Evolutionary conservation across 2,113 vertebrate genomes (phyloP), one percentile per base, ranked within the genome.

Genomic region (Nymphicus hollandicus): DNA sequence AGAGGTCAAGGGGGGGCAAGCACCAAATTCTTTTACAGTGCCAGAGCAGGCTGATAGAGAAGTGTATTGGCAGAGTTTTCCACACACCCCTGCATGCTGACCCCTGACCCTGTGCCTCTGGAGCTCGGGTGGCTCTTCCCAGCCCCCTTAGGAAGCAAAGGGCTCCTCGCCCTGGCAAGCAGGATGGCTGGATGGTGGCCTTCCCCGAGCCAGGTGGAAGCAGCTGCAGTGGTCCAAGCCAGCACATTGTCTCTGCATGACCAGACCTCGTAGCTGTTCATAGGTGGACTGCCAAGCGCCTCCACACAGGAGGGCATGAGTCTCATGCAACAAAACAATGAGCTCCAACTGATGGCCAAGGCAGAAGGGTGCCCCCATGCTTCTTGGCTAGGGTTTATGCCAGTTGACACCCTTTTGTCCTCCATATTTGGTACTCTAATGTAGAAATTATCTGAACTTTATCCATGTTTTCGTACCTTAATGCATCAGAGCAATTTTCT

Each of bases 71-170:
- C 25, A 73, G 53, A 65, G 13, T 8, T 89, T 2, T 0, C 2
- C 14, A 9, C 7, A 2, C 5, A 0, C 0, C 7, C 17, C 28
- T 3, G 1, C 25, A 19, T n/a, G 41, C 10, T 1, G 47, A 15
- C 7, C 14, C 17, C 46, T 1, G 2, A 6, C 3, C 20, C 23
- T 19, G 6, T 35, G 33, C 44, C 16, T 56, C 2, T 43, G 17
- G n/a, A 83, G 13, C 13, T 31, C 1, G 2, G 19, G 11, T 1
- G 3, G n/a, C 10, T n/a, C 13, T 72, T 49, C 35, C 25, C 68
- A 86, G 23, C 12, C 7, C 14, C 17, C 10, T 39, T 55, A 29
- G 33, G 25, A 37, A 53, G n/a, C 12, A 37, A 64, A 64, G 9
- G 18, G 6, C 43, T 91, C 18, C 17, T 64, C 1, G 2, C 13